A percentile compares a stretch with the other conserved stretches of the same genome.
Conservation (phyloP, 2,113 vertebrate genomes). For the Trematomus loennbergii region DNA sequence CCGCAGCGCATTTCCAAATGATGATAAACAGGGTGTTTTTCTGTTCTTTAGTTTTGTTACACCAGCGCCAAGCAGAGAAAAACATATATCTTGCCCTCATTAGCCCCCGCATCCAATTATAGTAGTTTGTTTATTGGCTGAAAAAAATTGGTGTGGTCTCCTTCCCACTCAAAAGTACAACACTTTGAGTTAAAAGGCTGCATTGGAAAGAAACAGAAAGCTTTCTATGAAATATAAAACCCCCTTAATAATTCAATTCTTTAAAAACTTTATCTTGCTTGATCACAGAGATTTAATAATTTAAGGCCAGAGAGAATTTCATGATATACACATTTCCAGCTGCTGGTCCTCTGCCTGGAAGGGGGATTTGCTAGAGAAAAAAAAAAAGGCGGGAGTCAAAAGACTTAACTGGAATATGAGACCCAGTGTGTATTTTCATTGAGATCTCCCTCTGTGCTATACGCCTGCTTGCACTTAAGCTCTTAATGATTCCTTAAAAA, state of each 20-base stretch:
- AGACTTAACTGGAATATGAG: slow-evolving; percentile 39
- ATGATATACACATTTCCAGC: slow-evolving; percentile 52
- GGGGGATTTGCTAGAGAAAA: not conserved
- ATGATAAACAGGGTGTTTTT: slow-evolving; percentile 18
- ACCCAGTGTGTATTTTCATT: slow-evolving; percentile 58
- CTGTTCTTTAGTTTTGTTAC: not conserved
- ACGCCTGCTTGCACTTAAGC: slow-evolving; percentile 57
- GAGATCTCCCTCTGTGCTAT: slow-evolving; percentile 31
- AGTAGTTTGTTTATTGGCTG: slow-evolving; percentile 28
- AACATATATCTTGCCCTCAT: slow-evolving; percentile 37
- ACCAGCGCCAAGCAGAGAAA: slow-evolving; percentile 12
- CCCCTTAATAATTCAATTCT: slow-evolving; percentile 52
- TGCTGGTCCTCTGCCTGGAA: slow-evolving; percentile 27
- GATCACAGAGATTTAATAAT: slow-evolving; percentile 65
- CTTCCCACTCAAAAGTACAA: not conserved
- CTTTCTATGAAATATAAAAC: slow-evolving; percentile 44
- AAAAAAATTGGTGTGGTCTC: slow-evolving; percentile 19
- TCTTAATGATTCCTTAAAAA: slow-evolving; percentile 70
- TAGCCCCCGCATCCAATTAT: slow-evolving; percentile 32
- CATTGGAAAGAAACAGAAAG: slow-evolving; percentile 21
- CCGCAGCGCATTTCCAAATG: not conserved
- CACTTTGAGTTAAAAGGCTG: slow-evolving; percentile 5
- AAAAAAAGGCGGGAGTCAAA: slow-evolving; percentile 6
- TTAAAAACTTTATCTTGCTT: slow-evolving; percentile 50
- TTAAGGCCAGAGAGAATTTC: slow-evolving; percentile 47